These are phyloP conservation scores for Abscondita cerata DNA, from an alignment of 2,888 invertebrate species.

Conservation along the genomic window DNA sequence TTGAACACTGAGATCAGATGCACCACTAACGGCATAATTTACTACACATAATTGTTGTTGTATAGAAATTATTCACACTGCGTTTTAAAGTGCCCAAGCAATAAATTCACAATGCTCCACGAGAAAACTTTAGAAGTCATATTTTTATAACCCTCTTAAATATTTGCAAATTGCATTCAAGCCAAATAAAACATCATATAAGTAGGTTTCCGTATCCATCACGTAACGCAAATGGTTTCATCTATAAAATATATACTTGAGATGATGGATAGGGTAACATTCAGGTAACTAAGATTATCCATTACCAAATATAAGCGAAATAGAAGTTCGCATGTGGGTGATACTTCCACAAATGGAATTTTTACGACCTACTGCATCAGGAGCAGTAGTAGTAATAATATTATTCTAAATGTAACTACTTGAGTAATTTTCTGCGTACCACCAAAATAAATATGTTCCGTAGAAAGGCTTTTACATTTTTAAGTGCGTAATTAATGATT, in stretches of 20 bases:
- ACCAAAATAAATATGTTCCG: not conserved
- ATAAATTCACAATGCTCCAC: no score
- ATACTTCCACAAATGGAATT: slow-evolving; percentile 41
- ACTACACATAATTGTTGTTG: no score
- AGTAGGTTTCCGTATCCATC: no score
- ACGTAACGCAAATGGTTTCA: slow-evolving; percentile 2
- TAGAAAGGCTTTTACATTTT: not conserved
- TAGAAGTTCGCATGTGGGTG: slow-evolving; percentile 29
- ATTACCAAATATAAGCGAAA: slow-evolving; percentile 26
- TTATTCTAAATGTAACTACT: slow-evolving; percentile 24
- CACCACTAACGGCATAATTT: no score
- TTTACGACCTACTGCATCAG: slow-evolving; percentile 40
- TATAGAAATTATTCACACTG: no score
- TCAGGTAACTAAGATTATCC: slow-evolving; percentile 38
- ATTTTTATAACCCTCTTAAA: no score
- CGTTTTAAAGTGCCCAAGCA: no score
- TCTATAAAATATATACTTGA: slow-evolving; percentile 7
- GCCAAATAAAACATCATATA: no score
- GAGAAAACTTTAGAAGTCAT: no score
- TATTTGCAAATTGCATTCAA: no score
- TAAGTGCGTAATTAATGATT: not conserved
- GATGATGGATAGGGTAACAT: slow-evolving; percentile 31
- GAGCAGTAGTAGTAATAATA: no score
- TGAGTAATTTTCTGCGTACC: slow-evolving; percentile 27
- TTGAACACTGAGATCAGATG: no score